These are phyloP conservation scores for Empidonax alnorum DNA, from an alignment of 2,113 vertebrate species.

Conservation along the genomic window DNA sequence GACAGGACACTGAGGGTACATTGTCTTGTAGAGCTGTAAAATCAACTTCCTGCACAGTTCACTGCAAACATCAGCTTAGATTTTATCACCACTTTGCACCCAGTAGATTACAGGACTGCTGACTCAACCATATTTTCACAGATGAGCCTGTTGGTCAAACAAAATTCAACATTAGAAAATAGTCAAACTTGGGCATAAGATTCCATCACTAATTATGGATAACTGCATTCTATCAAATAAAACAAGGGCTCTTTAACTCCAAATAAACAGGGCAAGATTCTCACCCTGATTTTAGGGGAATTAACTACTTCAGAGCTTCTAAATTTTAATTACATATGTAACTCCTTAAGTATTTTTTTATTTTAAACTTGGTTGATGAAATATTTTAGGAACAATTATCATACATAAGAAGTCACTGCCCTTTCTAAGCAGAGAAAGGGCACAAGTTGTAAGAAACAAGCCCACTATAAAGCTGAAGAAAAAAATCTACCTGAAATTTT, in stretches of 20 bases:
- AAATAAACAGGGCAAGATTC: neutral
- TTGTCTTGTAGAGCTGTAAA: neutral
- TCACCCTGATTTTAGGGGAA: neutral
- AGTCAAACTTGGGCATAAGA: neutral
- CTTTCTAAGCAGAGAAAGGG: neutral
- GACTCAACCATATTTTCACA: neutral
- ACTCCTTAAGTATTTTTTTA: no score
- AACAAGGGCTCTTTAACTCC: neutral
- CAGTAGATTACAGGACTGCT: neutral
- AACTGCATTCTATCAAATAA: neutral
- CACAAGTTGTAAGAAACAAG: neutral
- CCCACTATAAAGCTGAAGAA: neutral
- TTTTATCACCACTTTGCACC: neutral
- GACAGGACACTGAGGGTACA: neutral
- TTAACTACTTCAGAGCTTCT: neutral
- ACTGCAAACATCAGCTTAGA: neutral
- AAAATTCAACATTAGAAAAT: neutral
- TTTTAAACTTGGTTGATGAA: neutral
- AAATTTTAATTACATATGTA: neutral
- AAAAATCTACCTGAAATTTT: neutral
- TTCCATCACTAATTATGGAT: neutral
- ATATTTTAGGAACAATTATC: neutral
- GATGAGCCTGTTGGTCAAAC: neutral
- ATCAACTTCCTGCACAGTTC: neutral
- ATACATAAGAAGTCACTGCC: neutral